These are phyloP conservation scores for Mesocricetus auratus DNA, from an alignment of 2,113 vertebrate genomes.

Conservation along the genomic window DNA sequence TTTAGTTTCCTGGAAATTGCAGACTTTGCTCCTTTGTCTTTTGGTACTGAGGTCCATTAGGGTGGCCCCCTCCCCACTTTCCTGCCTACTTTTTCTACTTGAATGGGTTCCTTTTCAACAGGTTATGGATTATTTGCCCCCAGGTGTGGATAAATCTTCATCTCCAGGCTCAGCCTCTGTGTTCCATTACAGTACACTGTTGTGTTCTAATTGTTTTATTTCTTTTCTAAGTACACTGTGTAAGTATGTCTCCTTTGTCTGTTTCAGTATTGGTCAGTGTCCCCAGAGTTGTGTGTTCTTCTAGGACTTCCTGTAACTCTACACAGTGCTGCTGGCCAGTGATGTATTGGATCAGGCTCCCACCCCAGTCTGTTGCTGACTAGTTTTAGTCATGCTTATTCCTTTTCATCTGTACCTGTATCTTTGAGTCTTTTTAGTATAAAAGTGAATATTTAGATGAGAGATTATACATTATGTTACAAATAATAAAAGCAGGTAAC, in stretches of 20 bases:
- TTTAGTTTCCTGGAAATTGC: neutral
- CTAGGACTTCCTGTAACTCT: neutral
- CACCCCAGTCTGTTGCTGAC: neutral
- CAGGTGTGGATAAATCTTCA: neutral
- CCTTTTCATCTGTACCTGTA: neutral
- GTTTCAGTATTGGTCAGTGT: neutral
- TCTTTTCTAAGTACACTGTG: neutral
- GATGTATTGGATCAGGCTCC: neutral
- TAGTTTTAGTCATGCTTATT: constrained; percentile 11
- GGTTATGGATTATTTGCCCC: neutral
- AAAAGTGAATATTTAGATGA: constrained; percentile 44
- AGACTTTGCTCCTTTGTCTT: neutral
- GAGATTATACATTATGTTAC: neutral
- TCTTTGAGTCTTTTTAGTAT: neutral
- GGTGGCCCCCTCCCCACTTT: neutral
- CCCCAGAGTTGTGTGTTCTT: too few relatives aligned
- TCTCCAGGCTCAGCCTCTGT: neutral
- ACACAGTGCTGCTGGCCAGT: neutral
- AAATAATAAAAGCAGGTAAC: neutral
- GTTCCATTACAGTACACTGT: neutral
- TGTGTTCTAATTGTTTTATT: neutral
- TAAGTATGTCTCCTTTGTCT: neutral
- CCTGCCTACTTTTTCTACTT: neutral
- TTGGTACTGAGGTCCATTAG: neutral
- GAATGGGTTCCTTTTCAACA: neutral